These are phyloP conservation scores for Trichoplusia ni DNA, from an alignment of 1,140 invertebrate genomes.

Conservation along the genomic window DNA sequence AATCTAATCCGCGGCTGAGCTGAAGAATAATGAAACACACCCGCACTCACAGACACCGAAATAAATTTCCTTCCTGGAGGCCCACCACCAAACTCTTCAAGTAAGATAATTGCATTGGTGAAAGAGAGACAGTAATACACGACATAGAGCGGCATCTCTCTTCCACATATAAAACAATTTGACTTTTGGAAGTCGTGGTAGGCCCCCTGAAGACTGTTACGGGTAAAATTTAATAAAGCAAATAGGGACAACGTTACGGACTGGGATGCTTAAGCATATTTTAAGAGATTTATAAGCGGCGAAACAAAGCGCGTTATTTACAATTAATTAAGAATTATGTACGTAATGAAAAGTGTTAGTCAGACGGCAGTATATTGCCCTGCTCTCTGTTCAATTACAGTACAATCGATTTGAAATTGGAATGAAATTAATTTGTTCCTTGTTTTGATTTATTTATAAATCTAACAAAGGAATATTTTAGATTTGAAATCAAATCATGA, in stretches of 20 bases:
- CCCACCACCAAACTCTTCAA: too few relatives aligned
- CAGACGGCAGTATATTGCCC: neutral
- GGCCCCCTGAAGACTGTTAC: constrained; percentile 52
- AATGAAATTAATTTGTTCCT: constrained; percentile 7
- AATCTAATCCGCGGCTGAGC: constrained; percentile 50
- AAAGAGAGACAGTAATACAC: too few relatives aligned
- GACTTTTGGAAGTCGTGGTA: too few relatives aligned
- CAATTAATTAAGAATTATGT: constrained; percentile 49
- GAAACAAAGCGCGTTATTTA: constrained; percentile 49
- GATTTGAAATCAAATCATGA: too few relatives aligned
- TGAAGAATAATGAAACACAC: constrained; percentile 51
- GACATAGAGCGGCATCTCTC: too few relatives aligned
- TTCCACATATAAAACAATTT: too few relatives aligned
- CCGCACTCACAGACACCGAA: constrained; percentile 51
- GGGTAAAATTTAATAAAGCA: constrained; percentile 64
- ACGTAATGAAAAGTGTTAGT: constrained; percentile 29
- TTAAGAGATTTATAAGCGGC: constrained; percentile 46
- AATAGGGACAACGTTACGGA: constrained; percentile 55
- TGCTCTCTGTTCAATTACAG: neutral
- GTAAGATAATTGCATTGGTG: too few relatives aligned
- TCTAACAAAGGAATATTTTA: too few relatives aligned
- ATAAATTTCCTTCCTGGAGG: constrained; percentile 59
- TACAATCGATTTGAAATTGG: constrained; percentile 4
- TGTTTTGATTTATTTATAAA: constrained; percentile 11
- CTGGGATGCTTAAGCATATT: constrained; percentile 56